Conservation (phyloP, 2,888 invertebrate genomes). For the Xestia xanthographa region DNA sequence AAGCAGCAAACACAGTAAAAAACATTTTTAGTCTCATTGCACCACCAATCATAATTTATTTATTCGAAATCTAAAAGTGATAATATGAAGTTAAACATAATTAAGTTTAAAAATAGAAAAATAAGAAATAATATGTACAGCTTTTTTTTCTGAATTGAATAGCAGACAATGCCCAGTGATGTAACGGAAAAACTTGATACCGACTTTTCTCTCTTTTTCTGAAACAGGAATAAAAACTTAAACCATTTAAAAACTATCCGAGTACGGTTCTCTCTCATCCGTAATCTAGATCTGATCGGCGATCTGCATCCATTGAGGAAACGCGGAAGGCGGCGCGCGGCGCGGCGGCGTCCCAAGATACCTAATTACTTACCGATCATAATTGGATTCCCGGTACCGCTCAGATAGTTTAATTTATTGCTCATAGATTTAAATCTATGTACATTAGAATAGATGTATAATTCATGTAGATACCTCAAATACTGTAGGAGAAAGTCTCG, state of each 20-base stretch:
- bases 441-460: constrained; percentile 60
- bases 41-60: not conserved
- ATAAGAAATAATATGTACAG: not conserved
- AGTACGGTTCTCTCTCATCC: constrained; percentile 44
- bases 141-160: not conserved
- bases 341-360: constrained; percentile 65
- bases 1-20: not conserved
- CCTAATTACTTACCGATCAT: constrained; percentile 75
- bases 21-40: not conserved
- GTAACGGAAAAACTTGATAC: constrained; percentile 14
- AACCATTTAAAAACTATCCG: constrained; percentile 54
- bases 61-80: not conserved
- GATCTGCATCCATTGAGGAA: constrained; percentile 68
- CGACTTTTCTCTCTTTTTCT: constrained; percentile 25
- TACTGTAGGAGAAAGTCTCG: constrained; percentile 49
- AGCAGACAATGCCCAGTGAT: not conserved
- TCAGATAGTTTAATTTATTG: constrained; percentile 68
- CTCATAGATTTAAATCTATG: constrained; percentile 61
- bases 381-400: constrained; percentile 72
- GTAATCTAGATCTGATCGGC: constrained; percentile 65
- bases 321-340: constrained; percentile 55
- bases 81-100: not conserved
- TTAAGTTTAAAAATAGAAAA: not conserved
- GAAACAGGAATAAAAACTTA: constrained; percentile 49
- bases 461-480: constrained; percentile 54